Base-by-base conservation (phyloP, 2,797 vertebrate species). In the Linurgus olivaceus region DNA sequence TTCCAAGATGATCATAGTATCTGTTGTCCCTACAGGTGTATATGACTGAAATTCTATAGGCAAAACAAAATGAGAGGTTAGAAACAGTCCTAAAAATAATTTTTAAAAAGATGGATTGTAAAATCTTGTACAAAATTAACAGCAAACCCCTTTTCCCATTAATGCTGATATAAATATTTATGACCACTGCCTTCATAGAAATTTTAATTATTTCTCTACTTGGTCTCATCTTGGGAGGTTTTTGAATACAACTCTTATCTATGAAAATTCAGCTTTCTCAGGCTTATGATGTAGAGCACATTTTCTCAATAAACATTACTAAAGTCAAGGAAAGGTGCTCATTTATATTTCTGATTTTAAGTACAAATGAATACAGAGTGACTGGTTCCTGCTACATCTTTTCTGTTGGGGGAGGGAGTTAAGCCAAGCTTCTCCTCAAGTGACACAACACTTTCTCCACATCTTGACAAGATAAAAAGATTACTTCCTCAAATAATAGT, bases 131-230 rank as follows among this genome's bases (percentile, higher is more conserved):
- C 13, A 17, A 82, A 76, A 65, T 35, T 28, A 79, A 21, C 47
- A 52, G 33, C 29, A 73, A 73, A 28, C 3, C 4, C 4, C 8
- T 66, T 62, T 71, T 26, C 1, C 28, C 10, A n/a, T 61, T 85
- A 62, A 78, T 85, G 70, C 21, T 78, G 13, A 62, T 45, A 77
- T 28, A 74, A 90, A 79, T 84, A 85, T 71, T 82, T 59, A 70
- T 77, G 6, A 66, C 8, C 42, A 54, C 11, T 45, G 7, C 24
- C 45, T 88, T 86, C 29, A 57, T 9, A 86, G 17, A 63, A 63
- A 71, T 42, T 54, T 63, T 66, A 73, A 66, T 80, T 63, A 67
- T 81, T 88, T 77, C 15, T 74, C 40, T 66, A 62, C 40, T 77
- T 84, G 16, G 8, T 86, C 86, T 84, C 8, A 63, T 44, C 40